phyloP scores from a whole-genome alignment of 1,140 invertebrate species.

The Yoshiicerus persimilis region DNA sequence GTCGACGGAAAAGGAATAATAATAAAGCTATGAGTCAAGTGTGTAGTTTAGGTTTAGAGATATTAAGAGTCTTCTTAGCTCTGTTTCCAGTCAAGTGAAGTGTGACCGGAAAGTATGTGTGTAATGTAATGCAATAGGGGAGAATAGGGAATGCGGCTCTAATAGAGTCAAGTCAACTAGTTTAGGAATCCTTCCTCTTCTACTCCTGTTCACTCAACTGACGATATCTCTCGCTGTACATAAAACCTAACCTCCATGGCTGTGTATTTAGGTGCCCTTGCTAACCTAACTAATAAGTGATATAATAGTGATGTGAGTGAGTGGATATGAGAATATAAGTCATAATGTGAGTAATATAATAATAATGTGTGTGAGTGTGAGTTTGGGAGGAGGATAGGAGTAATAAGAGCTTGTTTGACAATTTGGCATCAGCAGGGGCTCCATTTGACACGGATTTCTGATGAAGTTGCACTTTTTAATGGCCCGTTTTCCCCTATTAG shows the following conservation, averaged over 20 bases:
- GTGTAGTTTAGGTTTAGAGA: not conserved
- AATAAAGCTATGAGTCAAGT: not conserved
- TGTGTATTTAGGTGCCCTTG: not conserved
- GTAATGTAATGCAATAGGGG: not conserved
- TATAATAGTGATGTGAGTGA: not conserved
- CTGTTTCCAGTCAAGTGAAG: not conserved
- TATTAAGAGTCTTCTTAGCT: not conserved
- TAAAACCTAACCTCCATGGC: not conserved
- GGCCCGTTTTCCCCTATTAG: slow-evolving; percentile 27
- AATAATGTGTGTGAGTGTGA: slow-evolving; percentile 13
- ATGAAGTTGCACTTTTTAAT: slow-evolving; percentile 35
- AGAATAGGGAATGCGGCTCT: not conserved
- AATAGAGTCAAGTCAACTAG: not conserved
- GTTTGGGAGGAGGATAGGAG: not conserved
- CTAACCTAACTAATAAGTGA: not conserved
- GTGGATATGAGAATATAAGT: not conserved
- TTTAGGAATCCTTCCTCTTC: not conserved
- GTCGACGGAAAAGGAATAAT: slow-evolving; percentile 10
- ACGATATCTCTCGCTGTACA: not conserved
- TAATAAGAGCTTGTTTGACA: slow-evolving; percentile 24
- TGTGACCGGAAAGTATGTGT: not conserved
- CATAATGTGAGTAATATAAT: not conserved
- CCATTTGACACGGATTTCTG: slow-evolving; percentile 27
- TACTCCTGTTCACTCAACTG: not conserved
- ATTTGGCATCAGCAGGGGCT: slow-evolving; percentile 25